Evolutionary conservation across 2,797 vertebrate genomes (phyloP).

Genomic region (Acipenser ruthenus): DNA sequence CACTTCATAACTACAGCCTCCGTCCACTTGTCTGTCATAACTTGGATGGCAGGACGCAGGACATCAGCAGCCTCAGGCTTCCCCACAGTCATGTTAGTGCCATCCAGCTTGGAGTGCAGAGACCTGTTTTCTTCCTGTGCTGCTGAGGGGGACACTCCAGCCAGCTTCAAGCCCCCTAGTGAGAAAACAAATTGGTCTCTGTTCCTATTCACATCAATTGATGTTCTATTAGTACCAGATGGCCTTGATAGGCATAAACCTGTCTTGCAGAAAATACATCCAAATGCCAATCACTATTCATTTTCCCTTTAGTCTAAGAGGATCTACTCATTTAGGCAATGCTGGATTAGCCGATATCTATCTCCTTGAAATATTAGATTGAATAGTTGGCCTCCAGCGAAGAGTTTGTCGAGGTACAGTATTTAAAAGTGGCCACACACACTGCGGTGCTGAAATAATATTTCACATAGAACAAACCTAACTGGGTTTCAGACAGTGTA

Average conservation of each 20-base stretch:
- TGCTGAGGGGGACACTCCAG: conserved; percentile 16
- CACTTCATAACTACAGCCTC: not conserved
- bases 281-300: conserved; percentile 31
- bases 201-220: conserved; percentile 46
- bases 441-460: no score
- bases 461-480: no score
- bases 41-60: conserved; percentile 13
- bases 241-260: conserved; percentile 38
- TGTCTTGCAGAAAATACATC: conserved; percentile 41
- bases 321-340: conserved; percentile 17
- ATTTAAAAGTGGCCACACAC: conserved; percentile 1
- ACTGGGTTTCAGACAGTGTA: no score
- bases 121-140: conserved; percentile 19
- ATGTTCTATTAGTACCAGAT: conserved; percentile 48
- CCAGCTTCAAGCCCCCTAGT: conserved; percentile 29
- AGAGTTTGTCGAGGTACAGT: conserved; percentile 5
- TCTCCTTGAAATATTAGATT: conserved; percentile 19
- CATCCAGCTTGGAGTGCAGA: conserved; percentile 19
- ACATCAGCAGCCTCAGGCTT: conserved; percentile 24
- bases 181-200: conserved; percentile 45
- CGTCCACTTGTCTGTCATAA: conserved; percentile 14
- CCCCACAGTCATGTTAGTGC: conserved; percentile 24
- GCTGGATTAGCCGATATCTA: conserved; percentile 23
- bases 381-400: conserved; percentile 5
- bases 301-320: conserved; percentile 24